Conservation (phyloP, 1,140 invertebrate species). For the Bombus cullumanus region DNA sequence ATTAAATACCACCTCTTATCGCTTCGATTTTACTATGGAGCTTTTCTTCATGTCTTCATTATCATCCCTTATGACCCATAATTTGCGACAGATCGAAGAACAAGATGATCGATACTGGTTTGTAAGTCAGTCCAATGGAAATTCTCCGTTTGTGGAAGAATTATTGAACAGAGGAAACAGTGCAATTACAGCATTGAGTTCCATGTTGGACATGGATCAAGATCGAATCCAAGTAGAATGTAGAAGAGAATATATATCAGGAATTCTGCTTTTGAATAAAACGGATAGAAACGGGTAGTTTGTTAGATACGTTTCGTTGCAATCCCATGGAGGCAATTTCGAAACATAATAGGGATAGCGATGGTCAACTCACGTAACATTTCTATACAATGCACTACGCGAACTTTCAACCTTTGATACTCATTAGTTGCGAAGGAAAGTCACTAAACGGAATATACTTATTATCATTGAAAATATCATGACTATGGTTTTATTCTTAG, state of each 20-base stretch:
- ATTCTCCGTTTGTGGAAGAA: neutral
- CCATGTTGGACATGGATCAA: neutral
- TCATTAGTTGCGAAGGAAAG: neutral
- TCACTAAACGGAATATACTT: too few species aligned
- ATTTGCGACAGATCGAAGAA: too few species aligned
- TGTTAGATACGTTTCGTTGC: too few species aligned
- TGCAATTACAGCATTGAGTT: neutral
- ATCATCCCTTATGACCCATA: neutral
- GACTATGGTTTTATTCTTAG: neutral
- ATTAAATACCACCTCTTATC: slow-evolving; percentile 13
- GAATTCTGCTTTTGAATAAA: neutral
- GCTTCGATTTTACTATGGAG: neutral
- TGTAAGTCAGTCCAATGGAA: too few species aligned
- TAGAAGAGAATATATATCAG: neutral
- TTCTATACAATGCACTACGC: neutral
- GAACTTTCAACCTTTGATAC: neutral
- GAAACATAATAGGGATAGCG: too few species aligned
- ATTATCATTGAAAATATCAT: neutral
- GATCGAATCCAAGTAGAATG: neutral
- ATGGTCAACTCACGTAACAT: neutral
- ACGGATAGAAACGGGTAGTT: too few species aligned
- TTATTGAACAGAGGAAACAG: neutral
- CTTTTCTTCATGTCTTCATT: neutral
- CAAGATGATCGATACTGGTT: neutral
- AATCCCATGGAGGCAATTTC: too few species aligned